Evolutionary conservation across 2,113 vertebrate genomes (phyloP), one percentile per base, ranked within the genome.

Genomic region (Genyomyrus donnyi): DNA sequence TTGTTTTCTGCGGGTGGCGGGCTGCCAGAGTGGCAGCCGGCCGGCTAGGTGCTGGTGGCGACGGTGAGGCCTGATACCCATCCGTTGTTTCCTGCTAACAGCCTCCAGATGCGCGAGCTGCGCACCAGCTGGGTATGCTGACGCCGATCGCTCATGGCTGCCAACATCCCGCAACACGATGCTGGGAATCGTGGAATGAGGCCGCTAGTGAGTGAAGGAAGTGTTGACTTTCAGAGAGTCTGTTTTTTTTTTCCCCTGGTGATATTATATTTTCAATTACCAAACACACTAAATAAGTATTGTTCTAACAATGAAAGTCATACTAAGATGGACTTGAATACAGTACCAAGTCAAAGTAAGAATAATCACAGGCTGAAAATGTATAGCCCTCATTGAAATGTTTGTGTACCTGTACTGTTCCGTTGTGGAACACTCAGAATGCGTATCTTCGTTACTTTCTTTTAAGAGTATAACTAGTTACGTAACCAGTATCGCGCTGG

Each of bases 61-160:
- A 77, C 15, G 86, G 92, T 89, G 92, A 93, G 93, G 92, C 92
- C 91, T 53, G 85, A 93, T 92, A 85, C 91, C 91, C 80, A 91
- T 91, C 93, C 94, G 93, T 93, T 94, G 80, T 93, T 93, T 94
- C 80, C 70, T 85, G 93, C 24, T 93, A 94, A 96, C 93, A 91
- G 92, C 89, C 80, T 91, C 93, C 95, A 96, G 93, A 94, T 94
- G 94, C 88, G 5, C 42, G 11, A 90, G 90, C 93, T 94, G 93
- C 88, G 56, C 87, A 93, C 92, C 95, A 96, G 93, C 95, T 95
- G 94, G 91, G 91, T 87, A 91, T n/a, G 88, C 92, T 93, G 90
- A 90, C 92, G 92, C 92, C 93, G 93, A 94, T 93, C 93, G 92
- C 93, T 94, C 91, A 92, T 93, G 93, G 93, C 93, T 95, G 94